These are phyloP conservation scores for Maniola hyperantus DNA, from an alignment of 2,888 invertebrate genomes.

Conservation along the genomic window DNA sequence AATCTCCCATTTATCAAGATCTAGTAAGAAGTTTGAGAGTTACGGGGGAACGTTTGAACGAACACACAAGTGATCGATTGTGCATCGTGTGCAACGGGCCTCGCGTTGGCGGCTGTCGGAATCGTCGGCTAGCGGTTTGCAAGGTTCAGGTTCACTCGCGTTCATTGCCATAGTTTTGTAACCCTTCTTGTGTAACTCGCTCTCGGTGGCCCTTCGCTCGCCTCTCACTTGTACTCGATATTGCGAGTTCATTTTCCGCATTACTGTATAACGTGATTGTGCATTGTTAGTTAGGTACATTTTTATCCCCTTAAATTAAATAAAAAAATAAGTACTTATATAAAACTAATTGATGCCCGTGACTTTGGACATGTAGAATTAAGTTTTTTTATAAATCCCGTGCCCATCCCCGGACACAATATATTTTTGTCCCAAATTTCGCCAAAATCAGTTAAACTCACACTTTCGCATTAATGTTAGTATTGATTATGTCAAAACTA, in stretches of 20 bases:
- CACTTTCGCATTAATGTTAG: no score
- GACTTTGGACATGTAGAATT: no score
- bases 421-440: no score
- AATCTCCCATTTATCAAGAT: no score
- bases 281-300: not conserved
- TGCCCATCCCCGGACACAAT: no score
- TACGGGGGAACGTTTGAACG: not conserved
- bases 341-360: no score
- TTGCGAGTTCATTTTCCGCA: constrained; percentile 46
- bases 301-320: no score
- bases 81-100: constrained; percentile 37
- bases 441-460: no score
- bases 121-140: constrained; percentile 78
- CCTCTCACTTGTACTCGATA: constrained; percentile 77
- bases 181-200: constrained; percentile 83
- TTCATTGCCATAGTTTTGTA: constrained; percentile 84
- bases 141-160: constrained; percentile 80
- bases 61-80: not conserved
- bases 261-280: constrained; percentile 30
- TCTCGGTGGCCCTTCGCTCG: constrained; percentile 68
- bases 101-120: constrained; percentile 60
- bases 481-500: no score
- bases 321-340: no score
- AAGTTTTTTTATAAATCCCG: no score
- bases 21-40: not conserved